Conservation (phyloP, 2,113 vertebrate species). For the Sceloporus tristichus region DNA sequence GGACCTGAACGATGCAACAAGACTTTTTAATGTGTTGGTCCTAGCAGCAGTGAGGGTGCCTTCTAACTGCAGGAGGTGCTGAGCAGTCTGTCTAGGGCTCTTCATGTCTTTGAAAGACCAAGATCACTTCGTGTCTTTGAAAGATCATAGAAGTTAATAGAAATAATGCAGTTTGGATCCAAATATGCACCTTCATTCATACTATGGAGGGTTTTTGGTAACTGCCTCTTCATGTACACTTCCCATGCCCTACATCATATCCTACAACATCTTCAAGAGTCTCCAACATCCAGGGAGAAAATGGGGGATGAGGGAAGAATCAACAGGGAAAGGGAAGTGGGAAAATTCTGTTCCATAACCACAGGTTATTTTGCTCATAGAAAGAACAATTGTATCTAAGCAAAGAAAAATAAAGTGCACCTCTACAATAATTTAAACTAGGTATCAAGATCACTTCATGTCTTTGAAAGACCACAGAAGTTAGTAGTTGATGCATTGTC, state of each 20-base stretch:
- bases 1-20: background rate
- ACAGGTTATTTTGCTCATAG: background rate
- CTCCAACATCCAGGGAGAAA: background rate
- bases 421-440: constrained; percentile 4
- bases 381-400: background rate
- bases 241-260: background rate
- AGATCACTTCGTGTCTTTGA: no score
- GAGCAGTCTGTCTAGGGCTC: no score
- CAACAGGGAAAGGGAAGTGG: background rate
- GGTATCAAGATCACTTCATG: background rate
- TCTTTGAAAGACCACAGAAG: background rate
- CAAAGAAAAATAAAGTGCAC: constrained; percentile 19
- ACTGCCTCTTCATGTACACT: background rate
- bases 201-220: background rate
- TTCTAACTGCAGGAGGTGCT: no score
- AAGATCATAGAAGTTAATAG: no score
- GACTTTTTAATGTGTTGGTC: background rate
- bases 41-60: no score
- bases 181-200: background rate
- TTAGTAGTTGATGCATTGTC: background rate
- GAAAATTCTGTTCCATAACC: background rate
- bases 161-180: no score
- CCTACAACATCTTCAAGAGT: background rate
- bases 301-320: background rate
- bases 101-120: no score